Evolutionary conservation across 2,888 invertebrate genomes (phyloP).

Genomic region (Pseudolycoriella hygida): DNA sequence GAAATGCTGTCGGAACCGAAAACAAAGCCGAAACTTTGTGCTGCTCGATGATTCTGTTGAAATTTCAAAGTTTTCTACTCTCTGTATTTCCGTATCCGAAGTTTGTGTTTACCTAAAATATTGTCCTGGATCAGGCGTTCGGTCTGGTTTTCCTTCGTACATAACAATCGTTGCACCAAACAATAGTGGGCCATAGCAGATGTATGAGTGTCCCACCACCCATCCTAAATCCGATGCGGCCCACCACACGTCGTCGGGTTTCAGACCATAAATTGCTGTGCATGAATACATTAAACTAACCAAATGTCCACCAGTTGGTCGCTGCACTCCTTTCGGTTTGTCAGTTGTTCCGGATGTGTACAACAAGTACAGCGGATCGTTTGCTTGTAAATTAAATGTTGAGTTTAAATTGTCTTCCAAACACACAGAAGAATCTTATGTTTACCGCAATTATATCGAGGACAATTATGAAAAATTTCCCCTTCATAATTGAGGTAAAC

Average conservation of each 20-base stretch:
- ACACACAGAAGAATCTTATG: too few species aligned
- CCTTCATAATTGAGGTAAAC: too few species aligned
- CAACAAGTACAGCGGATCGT: conserved; percentile 77
- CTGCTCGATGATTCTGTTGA: conserved; percentile 60
- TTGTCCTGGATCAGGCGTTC: conserved; percentile 83
- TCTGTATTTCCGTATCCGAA: too few species aligned
- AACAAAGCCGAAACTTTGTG: conserved; percentile 73
- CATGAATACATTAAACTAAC: conserved; percentile 74
- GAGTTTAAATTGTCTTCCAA: too few species aligned
- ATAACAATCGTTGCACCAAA: conserved; percentile 62
- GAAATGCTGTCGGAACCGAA: conserved; percentile 78
- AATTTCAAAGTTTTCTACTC: too few species aligned
- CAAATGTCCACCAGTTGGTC: conserved; percentile 78
- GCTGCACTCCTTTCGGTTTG: conserved; percentile 57
- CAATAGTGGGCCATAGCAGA: conserved; percentile 77
- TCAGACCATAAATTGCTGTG: conserved; percentile 62
- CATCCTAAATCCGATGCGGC: conserved; percentile 77
- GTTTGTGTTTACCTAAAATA: conserved; percentile 76
- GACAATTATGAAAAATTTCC: too few species aligned
- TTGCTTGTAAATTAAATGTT: too few species aligned
- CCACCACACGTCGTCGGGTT: conserved; percentile 74
- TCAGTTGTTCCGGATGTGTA: conserved; percentile 85
- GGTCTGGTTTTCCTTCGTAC: conserved; percentile 87
- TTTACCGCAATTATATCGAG: too few species aligned
- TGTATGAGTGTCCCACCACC: conserved; percentile 92